Conservation (phyloP, 2,888 invertebrate species). For the Cyclophora albipunctata region DNA sequence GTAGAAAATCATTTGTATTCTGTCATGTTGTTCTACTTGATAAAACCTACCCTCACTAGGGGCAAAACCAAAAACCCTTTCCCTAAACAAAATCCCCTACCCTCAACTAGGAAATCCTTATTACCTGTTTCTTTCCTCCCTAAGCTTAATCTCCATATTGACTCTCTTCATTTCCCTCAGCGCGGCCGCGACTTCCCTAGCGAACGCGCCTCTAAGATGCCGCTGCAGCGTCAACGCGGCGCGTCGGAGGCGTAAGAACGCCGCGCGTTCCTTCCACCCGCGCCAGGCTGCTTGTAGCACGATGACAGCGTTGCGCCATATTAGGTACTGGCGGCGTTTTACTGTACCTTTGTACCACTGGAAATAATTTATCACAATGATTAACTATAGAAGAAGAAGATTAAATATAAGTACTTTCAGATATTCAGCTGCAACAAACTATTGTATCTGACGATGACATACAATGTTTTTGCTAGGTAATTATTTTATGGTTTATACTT, state of each 20-base stretch:
- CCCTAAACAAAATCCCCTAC: too few species aligned
- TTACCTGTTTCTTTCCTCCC: conserved; percentile 77
- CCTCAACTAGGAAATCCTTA: too few species aligned
- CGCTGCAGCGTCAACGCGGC: conserved; percentile 91
- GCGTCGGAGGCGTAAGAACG: conserved; percentile 86
- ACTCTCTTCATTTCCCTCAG: conserved; percentile 90
- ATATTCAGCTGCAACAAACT: too few species aligned
- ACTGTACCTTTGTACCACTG: conserved; percentile 80
- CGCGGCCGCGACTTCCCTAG: conserved; percentile 90
- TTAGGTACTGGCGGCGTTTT: conserved; percentile 79
- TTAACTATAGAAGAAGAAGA: too few species aligned
- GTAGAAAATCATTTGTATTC: too few species aligned
- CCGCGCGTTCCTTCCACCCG: conserved; percentile 88
- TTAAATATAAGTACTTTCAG: too few species aligned
- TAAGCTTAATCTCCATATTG: conserved; percentile 88
- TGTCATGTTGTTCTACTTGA: too few species aligned
- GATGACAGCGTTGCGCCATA: conserved; percentile 79
- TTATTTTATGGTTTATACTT: too few species aligned
- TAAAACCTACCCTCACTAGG: too few species aligned
- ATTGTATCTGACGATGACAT: too few species aligned
- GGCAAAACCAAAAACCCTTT: too few species aligned
- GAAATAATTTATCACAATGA: not conserved
- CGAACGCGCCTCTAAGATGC: conserved; percentile 91
- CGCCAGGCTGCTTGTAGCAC: conserved; percentile 89
- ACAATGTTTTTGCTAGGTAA: too few species aligned